A percentile compares a stretch with the other conserved stretches of the same genome.
Conservation (phyloP, 2,888 invertebrate species). For the Standfussiana lucernea region DNA sequence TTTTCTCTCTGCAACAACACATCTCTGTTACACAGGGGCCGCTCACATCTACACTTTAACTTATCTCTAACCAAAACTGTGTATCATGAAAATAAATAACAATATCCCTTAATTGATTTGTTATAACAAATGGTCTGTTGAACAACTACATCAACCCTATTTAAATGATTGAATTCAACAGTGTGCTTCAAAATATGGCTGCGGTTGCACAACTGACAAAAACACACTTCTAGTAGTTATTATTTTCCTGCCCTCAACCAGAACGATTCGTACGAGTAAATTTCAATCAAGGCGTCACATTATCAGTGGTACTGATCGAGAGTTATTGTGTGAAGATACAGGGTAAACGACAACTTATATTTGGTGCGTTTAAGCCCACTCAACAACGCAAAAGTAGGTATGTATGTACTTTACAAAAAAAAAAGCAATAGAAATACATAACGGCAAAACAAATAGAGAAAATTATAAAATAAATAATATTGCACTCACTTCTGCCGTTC, state of each 20-base stretch:
- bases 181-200: not conserved
- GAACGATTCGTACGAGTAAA: not conserved
- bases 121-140: not conserved
- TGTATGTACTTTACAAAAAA: not conserved
- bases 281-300: not conserved
- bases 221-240: not conserved
- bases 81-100: not conserved
- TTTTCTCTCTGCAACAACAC: constrained; percentile 93
- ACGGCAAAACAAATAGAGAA: not conserved
- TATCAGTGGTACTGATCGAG: not conserved
- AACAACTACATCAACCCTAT: not conserved
- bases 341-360: not conserved
- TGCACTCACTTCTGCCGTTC: constrained; percentile 98
- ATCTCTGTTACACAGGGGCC: constrained; percentile 20
- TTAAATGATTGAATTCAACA: not conserved
- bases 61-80: not conserved
- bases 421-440: not conserved
- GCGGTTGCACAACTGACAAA: not conserved
- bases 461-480: not conserved
- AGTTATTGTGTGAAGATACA: not conserved
- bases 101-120: not conserved
- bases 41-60: not conserved
- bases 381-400: not conserved
- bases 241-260: not conserved
- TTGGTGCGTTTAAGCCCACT: not conserved